A percentile compares a stretch with the other conserved stretches of the same genome.
phyloP scores from a whole-genome alignment of 2,113 vertebrate species.

The Urocolius indicus region DNA sequence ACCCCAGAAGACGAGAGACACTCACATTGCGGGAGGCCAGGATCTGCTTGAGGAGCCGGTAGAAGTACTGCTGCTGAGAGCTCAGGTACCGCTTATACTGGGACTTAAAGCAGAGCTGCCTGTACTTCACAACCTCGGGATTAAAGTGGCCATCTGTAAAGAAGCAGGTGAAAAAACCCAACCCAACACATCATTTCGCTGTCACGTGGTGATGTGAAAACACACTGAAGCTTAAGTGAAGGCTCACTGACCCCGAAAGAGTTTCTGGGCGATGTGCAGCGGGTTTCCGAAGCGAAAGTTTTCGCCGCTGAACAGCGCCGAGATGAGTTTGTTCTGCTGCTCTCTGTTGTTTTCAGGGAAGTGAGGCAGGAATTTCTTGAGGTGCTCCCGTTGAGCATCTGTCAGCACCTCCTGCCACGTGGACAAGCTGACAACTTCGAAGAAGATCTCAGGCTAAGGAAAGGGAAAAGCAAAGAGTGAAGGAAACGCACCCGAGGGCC shows the following conservation, averaged over 20 bases:
- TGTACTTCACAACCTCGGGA: constrained; percentile 96
- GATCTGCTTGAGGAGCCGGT: constrained; percentile 92
- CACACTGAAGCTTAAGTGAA: rapidly evolving
- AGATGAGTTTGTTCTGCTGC: constrained; percentile 85
- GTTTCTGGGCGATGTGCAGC: constrained; percentile 92
- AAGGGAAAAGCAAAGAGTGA: neutral
- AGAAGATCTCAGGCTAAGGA: constrained; percentile 93
- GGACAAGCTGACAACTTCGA: constrained; percentile 91
- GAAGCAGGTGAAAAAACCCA: neutral
- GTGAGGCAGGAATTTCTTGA: constrained; percentile 90
- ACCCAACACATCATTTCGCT: too few relatives aligned
- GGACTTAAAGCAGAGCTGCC: constrained; percentile 92
- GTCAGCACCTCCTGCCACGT: constrained; percentile 92
- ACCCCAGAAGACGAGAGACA: neutral
- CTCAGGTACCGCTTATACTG: constrained; percentile 91
- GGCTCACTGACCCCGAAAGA: constrained; percentile 86
- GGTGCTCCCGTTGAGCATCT: constrained; percentile 88
- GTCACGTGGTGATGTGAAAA: neutral
- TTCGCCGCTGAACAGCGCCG: constrained; percentile 85
- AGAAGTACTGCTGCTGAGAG: constrained; percentile 95
- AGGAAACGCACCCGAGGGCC: neutral
- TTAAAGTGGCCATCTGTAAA: constrained; percentile 93
- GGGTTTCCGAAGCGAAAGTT: constrained; percentile 95
- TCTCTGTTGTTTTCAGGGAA: constrained; percentile 84
- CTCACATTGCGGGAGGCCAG: constrained; percentile 93